A percentile compares a stretch with the other conserved stretches of the same genome.
phyloP scores from a whole-genome alignment of 1,140 invertebrate species.

The Nomia melanderi region DNA sequence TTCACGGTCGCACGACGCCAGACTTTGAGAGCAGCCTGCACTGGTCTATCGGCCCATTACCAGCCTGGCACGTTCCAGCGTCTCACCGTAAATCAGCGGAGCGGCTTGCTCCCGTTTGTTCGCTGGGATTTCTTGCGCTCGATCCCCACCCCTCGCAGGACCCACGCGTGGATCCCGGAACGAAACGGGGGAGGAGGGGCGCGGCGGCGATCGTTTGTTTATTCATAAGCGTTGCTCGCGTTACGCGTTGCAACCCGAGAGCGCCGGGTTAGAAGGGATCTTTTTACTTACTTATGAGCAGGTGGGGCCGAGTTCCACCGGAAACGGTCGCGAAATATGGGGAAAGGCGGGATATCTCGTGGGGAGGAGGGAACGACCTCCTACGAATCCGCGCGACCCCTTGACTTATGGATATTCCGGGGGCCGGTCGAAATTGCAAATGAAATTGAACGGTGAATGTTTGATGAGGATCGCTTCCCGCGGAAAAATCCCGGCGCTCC shows the following conservation, averaged over 20 bases:
- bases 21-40: conserved; percentile 62
- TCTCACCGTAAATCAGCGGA: conserved; percentile 65
- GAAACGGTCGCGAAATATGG: neutral
- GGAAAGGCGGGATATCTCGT: neutral
- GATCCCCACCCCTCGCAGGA: neutral
- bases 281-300: conserved; percentile 2
- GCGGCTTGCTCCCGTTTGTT: conserved; percentile 49
- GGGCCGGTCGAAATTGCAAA: neutral
- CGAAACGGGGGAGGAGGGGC: neutral
- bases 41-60: conserved; percentile 68
- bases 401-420: neutral
- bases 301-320: neutral
- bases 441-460: conserved; percentile 6
- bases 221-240: conserved; percentile 3
- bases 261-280: neutral
- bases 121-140: conserved; percentile 47
- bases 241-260: neutral
- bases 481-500: neutral
- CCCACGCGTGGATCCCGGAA: neutral
- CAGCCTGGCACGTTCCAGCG: conserved; percentile 67
- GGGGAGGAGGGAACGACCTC: neutral
- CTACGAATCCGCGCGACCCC: neutral
- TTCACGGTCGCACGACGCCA: conserved; percentile 69
- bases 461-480: conserved; percentile 1
- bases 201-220: neutral